These are phyloP conservation scores for Ferrisia virgata DNA, from an alignment of 2,888 invertebrate genomes.

Conservation along the genomic window DNA sequence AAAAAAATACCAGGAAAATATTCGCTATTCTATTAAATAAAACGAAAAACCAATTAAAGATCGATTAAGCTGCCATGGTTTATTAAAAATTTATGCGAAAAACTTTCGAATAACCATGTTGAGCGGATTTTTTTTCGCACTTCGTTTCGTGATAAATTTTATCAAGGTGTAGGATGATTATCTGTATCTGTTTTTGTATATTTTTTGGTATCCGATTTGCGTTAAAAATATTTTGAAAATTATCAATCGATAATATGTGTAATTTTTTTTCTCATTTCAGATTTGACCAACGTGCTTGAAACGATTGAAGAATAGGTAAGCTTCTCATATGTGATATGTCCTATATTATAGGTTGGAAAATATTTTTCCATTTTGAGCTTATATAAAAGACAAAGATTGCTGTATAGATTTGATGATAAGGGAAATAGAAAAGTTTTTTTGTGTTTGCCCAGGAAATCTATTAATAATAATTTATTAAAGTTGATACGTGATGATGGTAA, in stretches of 20 bases:
- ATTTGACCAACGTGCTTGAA: neutral
- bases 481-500: neutral
- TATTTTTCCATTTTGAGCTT: neutral
- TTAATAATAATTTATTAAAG: constrained; percentile 17
- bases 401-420: neutral
- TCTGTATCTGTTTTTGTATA: neutral
- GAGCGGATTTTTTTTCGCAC: neutral
- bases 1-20: neutral
- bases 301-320: neutral
- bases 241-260: neutral
- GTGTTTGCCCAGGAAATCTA: neutral
- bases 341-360: neutral
- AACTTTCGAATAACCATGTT: neutral
- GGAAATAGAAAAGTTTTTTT: neutral
- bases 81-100: neutral
- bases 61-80: neutral
- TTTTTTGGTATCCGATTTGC: neutral
- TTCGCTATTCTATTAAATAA: neutral
- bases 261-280: constrained; percentile 2
- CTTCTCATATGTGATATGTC: neutral
- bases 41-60: neutral
- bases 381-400: neutral
- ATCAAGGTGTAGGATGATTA: neutral
- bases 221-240: neutral
- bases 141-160: neutral